Conservation (phyloP, 2,113 vertebrate genomes). For the Garra rufa region DNA sequence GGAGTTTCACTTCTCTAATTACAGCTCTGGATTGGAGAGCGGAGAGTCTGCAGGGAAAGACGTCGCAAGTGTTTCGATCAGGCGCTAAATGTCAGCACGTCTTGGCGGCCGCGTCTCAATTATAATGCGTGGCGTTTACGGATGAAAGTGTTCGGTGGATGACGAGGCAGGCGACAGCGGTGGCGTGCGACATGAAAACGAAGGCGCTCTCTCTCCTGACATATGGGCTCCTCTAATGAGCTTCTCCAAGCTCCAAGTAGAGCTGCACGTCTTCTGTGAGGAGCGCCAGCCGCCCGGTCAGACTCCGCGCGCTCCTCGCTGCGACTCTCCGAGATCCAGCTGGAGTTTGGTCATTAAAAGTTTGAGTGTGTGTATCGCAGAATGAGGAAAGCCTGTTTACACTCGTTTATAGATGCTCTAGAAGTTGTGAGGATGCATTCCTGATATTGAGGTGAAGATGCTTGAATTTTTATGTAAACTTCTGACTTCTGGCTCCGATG, state of each 20-base stretch:
- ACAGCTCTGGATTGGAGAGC: neutral
- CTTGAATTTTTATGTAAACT: neutral
- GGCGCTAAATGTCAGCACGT: neutral
- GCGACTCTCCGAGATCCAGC: neutral
- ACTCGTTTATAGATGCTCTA: neutral
- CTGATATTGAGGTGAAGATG: neutral
- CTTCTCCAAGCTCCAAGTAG: conserved; percentile 35
- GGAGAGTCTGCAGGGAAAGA: neutral
- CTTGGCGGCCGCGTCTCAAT: neutral
- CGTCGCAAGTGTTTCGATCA: neutral
- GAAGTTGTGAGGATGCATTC: neutral
- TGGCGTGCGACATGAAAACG: neutral
- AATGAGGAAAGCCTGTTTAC: neutral
- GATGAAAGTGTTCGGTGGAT: neutral
- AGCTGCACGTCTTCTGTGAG: neutral
- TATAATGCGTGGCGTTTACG: neutral
- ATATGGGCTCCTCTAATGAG: conserved; percentile 76
- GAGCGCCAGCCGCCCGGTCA: conserved; percentile 10
- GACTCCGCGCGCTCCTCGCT: neutral
- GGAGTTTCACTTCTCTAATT: conserved; percentile 16
- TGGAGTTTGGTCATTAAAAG: neutral
- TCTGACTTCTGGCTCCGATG: too few species aligned
- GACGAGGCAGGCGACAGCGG: neutral
- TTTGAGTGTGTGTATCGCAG: neutral
- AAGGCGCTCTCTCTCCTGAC: conserved; percentile 48